A percentile compares a stretch with the other conserved stretches of the same genome.
Evolutionary conservation across 1,140 invertebrate genomes (phyloP).

Genomic region (Matsumurasca onukii): DNA sequence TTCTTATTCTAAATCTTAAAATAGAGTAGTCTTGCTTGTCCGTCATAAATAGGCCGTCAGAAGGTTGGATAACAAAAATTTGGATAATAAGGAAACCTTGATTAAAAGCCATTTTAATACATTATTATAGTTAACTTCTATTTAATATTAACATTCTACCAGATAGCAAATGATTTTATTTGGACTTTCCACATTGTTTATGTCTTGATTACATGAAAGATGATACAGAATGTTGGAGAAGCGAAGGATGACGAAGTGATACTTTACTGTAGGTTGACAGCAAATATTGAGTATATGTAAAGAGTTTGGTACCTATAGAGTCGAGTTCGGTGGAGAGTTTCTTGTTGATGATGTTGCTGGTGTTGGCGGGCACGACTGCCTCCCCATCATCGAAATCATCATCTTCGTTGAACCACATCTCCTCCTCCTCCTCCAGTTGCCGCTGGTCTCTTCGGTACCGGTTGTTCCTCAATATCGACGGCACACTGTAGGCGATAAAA

Average conservation of each 20-base stretch:
- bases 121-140: no score
- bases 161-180: no score
- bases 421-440: constrained; percentile 94
- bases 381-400: constrained; percentile 90
- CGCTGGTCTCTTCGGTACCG: constrained; percentile 88
- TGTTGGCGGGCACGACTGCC: constrained; percentile 56
- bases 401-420: constrained; percentile 98
- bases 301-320: constrained; percentile 53
- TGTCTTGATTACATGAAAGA: no score
- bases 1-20: no score
- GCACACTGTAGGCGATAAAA: constrained; percentile 53
- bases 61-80: no score
- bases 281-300: neutral
- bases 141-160: no score
- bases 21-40: no score
- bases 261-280: neutral
- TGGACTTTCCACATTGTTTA: no score
- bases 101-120: no score
- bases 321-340: constrained; percentile 62
- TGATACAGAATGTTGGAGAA: no score
- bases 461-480: constrained; percentile 75
- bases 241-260: neutral
- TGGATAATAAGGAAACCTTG: no score
- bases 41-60: no score
- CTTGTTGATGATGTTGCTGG: constrained; percentile 46